Evolutionary conservation across 2,888 invertebrate species (phyloP).

Genomic region (Netelia melanura): DNA sequence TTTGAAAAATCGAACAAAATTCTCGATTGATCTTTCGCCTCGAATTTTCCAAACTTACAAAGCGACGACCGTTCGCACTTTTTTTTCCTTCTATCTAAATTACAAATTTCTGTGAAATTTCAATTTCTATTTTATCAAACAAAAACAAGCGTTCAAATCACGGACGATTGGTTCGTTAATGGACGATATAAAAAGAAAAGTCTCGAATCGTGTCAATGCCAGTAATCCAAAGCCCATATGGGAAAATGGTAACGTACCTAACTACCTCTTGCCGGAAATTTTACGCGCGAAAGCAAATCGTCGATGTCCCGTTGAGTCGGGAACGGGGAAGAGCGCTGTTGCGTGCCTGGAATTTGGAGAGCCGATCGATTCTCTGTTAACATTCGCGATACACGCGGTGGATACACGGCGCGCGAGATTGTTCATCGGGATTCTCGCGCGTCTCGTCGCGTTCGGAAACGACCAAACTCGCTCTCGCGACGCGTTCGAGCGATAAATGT

Average conservation of each 20-base stretch:
- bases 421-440: too few species aligned
- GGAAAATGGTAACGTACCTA: too few species aligned
- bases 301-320: conserved; percentile 53
- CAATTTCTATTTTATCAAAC: background rate
- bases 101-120: too few species aligned
- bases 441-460: background rate
- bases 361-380: conserved; percentile 58
- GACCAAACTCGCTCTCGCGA: background rate
- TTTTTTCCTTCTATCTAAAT: too few species aligned
- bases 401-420: conserved; percentile 2
- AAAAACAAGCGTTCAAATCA: background rate
- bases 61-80: too few species aligned
- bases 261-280: conserved; percentile 36
- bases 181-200: too few species aligned
- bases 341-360: conserved; percentile 61
- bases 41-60: too few species aligned
- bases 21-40: too few species aligned
- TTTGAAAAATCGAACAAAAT: too few species aligned
- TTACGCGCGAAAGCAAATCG: conserved; percentile 50
- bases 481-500: background rate
- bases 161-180: too few species aligned
- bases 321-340: conserved; percentile 44
- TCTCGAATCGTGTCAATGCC: too few species aligned
- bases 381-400: conserved; percentile 45
- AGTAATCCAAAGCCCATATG: too few species aligned